These are phyloP conservation scores for Graptemys geographica DNA, from an alignment of 2,797 vertebrate genomes.

Conservation along the genomic window DNA sequence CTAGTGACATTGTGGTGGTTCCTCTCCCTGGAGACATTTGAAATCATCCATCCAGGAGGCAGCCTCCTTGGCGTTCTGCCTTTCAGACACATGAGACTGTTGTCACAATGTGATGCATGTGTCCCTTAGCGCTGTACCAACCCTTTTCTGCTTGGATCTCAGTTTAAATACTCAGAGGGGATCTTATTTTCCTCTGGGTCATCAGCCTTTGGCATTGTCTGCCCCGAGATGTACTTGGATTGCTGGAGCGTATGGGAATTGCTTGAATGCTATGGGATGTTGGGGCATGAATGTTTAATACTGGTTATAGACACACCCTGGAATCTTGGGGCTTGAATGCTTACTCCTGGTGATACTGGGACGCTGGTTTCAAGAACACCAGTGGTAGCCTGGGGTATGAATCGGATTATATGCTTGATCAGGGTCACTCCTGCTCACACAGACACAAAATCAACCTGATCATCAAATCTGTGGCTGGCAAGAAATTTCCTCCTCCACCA, in stretches of 20 bases:
- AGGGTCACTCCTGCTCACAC: neutral
- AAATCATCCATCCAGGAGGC: slow-evolving; percentile 54
- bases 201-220: neutral
- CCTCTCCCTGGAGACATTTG: slow-evolving; percentile 40
- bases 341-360: neutral
- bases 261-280: neutral
- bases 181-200: neutral
- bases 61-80: slow-evolving; percentile 41
- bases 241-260: neutral
- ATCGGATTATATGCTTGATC: neutral
- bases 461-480: neutral
- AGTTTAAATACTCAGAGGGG: neutral
- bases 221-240: neutral
- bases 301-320: neutral
- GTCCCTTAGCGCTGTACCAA: neutral
- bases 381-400: neutral
- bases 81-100: neutral
- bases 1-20: neutral
- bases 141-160: neutral
- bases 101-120: slow-evolving; percentile 10
- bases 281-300: neutral
- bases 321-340: neutral
- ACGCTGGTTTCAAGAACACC: neutral
- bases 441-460: neutral
- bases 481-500: neutral